These are phyloP conservation scores for Oceanites oceanicus DNA, from an alignment of 2,113 vertebrate genomes.

Conservation along the genomic window DNA sequence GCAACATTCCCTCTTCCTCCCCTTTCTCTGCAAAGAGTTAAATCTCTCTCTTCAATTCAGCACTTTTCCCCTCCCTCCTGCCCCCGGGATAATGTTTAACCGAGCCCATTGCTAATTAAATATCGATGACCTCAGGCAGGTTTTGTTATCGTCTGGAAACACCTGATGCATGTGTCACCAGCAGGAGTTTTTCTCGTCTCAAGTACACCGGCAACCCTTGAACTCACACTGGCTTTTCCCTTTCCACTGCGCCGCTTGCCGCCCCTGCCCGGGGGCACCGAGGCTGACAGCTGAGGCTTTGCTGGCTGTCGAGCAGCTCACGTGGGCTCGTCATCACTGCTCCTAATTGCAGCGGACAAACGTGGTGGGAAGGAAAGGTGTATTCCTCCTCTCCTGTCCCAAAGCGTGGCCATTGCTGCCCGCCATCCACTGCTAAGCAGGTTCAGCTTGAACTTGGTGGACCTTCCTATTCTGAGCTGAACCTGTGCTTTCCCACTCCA, in stretches of 20 bases:
- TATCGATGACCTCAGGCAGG: slow-evolving; percentile 64
- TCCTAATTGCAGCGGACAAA: background rate
- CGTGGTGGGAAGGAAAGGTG: accelerated
- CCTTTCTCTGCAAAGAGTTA: slow-evolving; percentile 48
- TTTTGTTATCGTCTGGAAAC: slow-evolving; percentile 65
- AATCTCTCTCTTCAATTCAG: background rate
- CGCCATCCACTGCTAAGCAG: accelerated
- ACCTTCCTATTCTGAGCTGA: background rate
- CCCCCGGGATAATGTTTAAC: slow-evolving; percentile 62
- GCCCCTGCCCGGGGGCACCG: background rate
- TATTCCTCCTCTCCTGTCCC: background rate
- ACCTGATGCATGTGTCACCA: slow-evolving; percentile 69
- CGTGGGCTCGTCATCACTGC: background rate
- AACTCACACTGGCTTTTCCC: background rate
- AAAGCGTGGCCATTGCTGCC: accelerated
- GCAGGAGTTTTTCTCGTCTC: slow-evolving; percentile 46
- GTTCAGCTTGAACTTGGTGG: background rate
- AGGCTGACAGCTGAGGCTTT: background rate
- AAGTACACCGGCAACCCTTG: slow-evolving; percentile 44
- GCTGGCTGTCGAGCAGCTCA: accelerated
- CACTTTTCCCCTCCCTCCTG: slow-evolving; percentile 7
- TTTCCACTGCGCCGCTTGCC: accelerated
- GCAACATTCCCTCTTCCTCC: background rate
- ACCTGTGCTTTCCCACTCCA: background rate
- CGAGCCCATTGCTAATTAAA: slow-evolving; percentile 60